These are phyloP conservation scores for Periophthalmus modestus DNA, from an alignment of 2,113 vertebrate genomes.

Conservation along the genomic window DNA sequence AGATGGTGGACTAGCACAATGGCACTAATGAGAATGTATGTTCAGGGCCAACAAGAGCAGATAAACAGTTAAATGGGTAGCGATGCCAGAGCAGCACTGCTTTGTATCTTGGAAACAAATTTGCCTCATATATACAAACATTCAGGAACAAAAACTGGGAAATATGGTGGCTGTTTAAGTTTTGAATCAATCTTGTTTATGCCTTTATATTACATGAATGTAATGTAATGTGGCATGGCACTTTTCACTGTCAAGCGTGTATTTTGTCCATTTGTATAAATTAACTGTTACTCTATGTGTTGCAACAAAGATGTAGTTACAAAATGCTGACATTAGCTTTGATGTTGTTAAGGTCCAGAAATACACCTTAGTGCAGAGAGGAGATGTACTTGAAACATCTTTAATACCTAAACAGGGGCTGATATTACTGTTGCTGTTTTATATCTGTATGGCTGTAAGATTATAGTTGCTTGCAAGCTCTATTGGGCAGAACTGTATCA, in stretches of 20 bases:
- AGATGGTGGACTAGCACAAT: conserved; percentile 1
- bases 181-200: no score
- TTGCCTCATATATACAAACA: neutral
- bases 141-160: neutral
- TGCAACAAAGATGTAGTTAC: conserved; percentile 9
- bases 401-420: conserved; percentile 18
- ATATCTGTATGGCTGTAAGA: conserved; percentile 26
- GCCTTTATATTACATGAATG: no score
- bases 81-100: neutral
- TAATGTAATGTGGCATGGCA: no score
- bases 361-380: neutral
- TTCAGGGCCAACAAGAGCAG: neutral
- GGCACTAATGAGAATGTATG: conserved; percentile 23
- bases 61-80: neutral
- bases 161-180: no score
- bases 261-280: no score
- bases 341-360: neutral
- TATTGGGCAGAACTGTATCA: neutral
- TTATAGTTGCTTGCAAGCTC: conserved; percentile 24
- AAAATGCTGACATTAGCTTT: conserved; percentile 10
- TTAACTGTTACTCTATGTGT: no score
- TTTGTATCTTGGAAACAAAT: neutral
- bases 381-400: conserved; percentile 29
- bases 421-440: conserved; percentile 24
- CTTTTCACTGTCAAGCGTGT: no score